Percentiles rank a stretch among this genome's conserved stretches.
These are phyloP conservation scores for Mus minutoides DNA, from an alignment of 2,797 vertebrate genomes.

Conservation along the genomic window DNA sequence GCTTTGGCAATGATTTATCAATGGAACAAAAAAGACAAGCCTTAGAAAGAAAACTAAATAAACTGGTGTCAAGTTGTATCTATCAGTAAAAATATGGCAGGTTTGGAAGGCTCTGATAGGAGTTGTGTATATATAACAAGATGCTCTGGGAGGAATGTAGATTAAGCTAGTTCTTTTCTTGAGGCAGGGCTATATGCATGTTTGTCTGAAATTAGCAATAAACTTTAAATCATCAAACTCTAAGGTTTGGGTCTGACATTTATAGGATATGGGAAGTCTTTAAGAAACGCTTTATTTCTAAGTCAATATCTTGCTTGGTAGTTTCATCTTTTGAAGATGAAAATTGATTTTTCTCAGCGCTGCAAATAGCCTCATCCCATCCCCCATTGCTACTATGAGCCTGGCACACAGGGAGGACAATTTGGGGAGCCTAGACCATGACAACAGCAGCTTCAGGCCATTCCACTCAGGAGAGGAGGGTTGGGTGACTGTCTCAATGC, in stretches of 20 bases:
- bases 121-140: background rate
- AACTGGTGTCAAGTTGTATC: background rate
- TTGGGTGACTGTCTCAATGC: background rate
- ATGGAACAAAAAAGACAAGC: constrained; percentile 37
- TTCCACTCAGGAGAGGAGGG: background rate
- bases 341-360: constrained; percentile 81
- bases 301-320: constrained; percentile 80
- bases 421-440: too few relatives aligned
- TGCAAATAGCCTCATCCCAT: constrained; percentile 59
- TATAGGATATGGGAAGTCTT: constrained; percentile 81
- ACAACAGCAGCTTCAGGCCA: rapidly evolving
- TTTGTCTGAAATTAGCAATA: constrained; percentile 77
- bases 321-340: constrained; percentile 83
- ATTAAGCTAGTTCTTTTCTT: constrained; percentile 7
- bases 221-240: constrained; percentile 68
- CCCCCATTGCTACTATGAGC: background rate
- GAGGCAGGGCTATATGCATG: constrained; percentile 44
- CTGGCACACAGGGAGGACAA: background rate
- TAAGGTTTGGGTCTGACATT: constrained; percentile 75
- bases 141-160: constrained; percentile 39
- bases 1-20: constrained; percentile 53
- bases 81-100: background rate
- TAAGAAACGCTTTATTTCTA: constrained; percentile 82
- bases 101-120: background rate
- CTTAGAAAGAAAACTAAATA: constrained; percentile 50